Evolutionary conservation across 92 coral and sea anemone species (phyloP).

Genomic region (Porites divaricata): DNA sequence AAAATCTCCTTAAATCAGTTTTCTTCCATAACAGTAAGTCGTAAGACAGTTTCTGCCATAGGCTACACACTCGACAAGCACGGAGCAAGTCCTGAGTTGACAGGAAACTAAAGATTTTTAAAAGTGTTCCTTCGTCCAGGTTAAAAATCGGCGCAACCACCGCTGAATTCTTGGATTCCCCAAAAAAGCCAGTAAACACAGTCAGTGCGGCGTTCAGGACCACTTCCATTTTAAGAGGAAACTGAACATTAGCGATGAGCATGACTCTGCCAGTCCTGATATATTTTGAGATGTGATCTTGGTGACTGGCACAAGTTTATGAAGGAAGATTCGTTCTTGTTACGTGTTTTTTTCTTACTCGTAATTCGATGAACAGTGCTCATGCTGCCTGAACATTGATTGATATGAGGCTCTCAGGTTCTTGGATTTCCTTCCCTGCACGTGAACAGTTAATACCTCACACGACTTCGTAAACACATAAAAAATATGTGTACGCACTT

Average conservation of each 20-base stretch:
- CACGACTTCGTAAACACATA: too few relatives aligned
- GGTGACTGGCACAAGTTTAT: conserved; percentile 3
- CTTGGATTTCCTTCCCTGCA: too few relatives aligned
- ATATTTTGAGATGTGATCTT: not conserved
- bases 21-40: conserved; percentile 66
- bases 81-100: conserved; percentile 55
- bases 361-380: not conserved
- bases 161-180: not conserved
- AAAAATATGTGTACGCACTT: too few relatives aligned
- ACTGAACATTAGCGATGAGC: not conserved
- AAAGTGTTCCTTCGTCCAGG: conserved; percentile 60
- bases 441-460: too few relatives aligned
- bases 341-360: conserved; percentile 5
- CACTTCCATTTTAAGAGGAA: not conserved
- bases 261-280: not conserved
- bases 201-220: not conserved
- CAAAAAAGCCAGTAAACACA: not conserved
- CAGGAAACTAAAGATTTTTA: conserved; percentile 62
- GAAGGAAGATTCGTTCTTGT: not conserved
- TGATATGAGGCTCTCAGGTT: too few relatives aligned
- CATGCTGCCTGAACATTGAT: not conserved
- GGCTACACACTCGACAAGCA: conserved; percentile 65
- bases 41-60: conserved; percentile 65
- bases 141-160: not conserved
- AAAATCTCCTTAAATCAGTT: conserved; percentile 65